Percentiles rank a stretch among this genome's conserved stretches.
Conservation (phyloP, 2,113 vertebrate species). For the Dipodomys spectabilis region DNA sequence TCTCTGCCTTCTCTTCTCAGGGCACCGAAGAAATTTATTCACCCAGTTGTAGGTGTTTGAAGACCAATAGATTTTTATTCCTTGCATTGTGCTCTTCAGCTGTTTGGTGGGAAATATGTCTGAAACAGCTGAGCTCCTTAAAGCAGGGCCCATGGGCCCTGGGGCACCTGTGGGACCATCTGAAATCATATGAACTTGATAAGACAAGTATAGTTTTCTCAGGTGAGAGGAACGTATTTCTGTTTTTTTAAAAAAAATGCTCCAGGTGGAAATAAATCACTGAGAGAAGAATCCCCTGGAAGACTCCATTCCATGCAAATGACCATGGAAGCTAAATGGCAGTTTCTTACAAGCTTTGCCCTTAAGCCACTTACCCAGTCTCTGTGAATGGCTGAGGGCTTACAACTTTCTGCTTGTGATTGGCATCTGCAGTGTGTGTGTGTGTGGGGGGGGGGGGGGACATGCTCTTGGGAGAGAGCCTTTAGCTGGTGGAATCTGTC, state of each 20-base stretch:
- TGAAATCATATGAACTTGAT: not conserved
- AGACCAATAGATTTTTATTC: not conserved
- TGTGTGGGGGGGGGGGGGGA: not conserved
- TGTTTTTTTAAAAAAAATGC: not conserved
- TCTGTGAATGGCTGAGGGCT: not conserved
- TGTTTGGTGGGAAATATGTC: not conserved
- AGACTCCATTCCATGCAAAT: not conserved
- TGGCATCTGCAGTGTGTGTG: not conserved
- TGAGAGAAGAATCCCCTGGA: not conserved
- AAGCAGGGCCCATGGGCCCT: not conserved
- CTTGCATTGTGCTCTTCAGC: not conserved
- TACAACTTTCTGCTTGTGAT: not conserved
- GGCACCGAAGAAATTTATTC: not conserved
- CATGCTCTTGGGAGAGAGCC: too few species aligned
- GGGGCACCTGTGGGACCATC: not conserved
- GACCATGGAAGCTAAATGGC: not conserved
- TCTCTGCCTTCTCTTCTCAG: not conserved
- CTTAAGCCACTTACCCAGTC: not conserved
- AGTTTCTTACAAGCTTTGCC: not conserved
- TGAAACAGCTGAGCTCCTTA: not conserved
- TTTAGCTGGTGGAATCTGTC: not conserved
- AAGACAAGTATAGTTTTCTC: not conserved
- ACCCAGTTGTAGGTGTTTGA: not conserved
- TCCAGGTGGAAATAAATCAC: not conserved
- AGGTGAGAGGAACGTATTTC: too few species aligned